Base-by-base conservation (phyloP, 2,113 vertebrate species). In the Gymnobelideus leadbeateri region DNA sequence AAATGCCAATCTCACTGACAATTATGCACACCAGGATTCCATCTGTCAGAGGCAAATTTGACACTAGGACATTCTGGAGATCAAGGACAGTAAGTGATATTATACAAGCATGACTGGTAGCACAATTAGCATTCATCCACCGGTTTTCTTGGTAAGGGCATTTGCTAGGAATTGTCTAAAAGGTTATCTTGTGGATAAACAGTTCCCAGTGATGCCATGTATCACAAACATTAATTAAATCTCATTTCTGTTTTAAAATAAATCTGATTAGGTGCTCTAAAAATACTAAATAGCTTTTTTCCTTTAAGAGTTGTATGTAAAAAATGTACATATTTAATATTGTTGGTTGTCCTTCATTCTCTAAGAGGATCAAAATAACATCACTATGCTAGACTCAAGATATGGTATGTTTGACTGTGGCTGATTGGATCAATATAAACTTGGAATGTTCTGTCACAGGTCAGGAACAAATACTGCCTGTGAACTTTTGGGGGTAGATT, bases 11-110 rank as follows among this genome's bases (percentile, higher is more conserved):
- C 47, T 92, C 47, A 91, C 55, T 31, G 9, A 1, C 43, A 11
- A 93, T 91, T 94, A 95, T 31, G 53, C 93, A 93, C 77, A 55
- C 11, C 50, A 68, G 37, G 89, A 0, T 92, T 55, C 49, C 94
- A 92, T 96, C 91, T 97, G 91, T 94, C 68, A 93, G 12, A 95
- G 46, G 53, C 47, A 93, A 52, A 91, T 57, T 26, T 96, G 89
- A 21, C 92, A 92, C 28, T 26, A 84, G 31, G 7, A 49, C 0
- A 28, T 28, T 28, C 26, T 61, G 10, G 53, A 25, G 16, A 8
- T 28, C 43, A 61, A 3, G 53, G 92, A 84, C 9, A 96, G 43
- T 84, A 93, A 96, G 84, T 90, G n/a, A 96, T 94, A 16, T 21
- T 49, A 8, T 92, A 57, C 92, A 95, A 92, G 21, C 46, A 55